phyloP scores from a whole-genome alignment of 2,113 vertebrate genomes.

The Phaethon lepturus region DNA sequence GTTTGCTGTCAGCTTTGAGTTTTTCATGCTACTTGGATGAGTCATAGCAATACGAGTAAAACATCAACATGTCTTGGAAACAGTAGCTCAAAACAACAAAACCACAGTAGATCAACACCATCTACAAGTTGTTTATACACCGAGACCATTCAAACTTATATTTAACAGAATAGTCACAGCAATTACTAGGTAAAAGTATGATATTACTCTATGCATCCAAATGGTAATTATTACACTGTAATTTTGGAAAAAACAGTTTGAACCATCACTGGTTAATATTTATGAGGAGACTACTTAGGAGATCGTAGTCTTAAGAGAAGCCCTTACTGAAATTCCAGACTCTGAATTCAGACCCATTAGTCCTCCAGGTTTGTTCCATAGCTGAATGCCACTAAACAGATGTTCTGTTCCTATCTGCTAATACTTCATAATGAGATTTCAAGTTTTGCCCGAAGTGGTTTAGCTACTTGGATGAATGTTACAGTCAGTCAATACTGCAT shows the following conservation, averaged over 20 bases:
- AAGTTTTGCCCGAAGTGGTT: background rate
- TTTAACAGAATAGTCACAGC: background rate
- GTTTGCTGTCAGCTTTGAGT: constrained; percentile 54
- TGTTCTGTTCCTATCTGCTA: background rate
- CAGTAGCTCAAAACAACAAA: constrained; percentile 62
- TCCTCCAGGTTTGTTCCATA: background rate
- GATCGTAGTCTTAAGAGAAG: background rate
- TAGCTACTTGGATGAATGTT: background rate
- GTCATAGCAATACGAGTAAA: constrained; percentile 59
- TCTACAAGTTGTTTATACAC: background rate
- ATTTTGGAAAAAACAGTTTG: background rate
- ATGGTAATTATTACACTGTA: background rate
- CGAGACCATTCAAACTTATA: background rate
- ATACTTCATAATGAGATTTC: background rate
- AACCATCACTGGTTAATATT: background rate
- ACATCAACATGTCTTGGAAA: constrained; percentile 50
- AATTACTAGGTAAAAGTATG: background rate
- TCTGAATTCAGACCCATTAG: background rate
- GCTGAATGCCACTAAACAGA: background rate
- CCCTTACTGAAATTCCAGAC: accelerated
- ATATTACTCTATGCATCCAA: background rate
- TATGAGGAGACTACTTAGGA: background rate
- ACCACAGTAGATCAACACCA: constrained; percentile 44
- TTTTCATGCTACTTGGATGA: constrained; percentile 48
- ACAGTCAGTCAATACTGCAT: background rate